Evolutionary conservation across 2,113 vertebrate species (phyloP), one percentile per base, ranked within the genome.

Genomic region (Apeltes quadracus): DNA sequence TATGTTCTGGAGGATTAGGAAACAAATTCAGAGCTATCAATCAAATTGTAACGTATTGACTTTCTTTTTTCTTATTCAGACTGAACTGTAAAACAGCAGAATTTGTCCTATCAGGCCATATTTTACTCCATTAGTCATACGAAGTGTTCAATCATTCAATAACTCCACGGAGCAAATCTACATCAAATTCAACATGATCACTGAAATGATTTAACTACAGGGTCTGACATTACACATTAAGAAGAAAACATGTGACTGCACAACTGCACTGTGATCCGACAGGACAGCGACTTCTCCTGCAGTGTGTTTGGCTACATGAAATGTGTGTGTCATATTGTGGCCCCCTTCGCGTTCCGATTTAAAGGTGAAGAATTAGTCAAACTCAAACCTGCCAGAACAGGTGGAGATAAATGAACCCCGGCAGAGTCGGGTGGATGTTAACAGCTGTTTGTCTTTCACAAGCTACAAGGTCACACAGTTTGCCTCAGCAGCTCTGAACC

Each of bases 381-480:
- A 75, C 41, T 79, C 22, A 76, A 91, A 89, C 86, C 83, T 73
- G 65, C 76, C 82, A 69, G 76, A 89, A 92, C 87, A 88, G 63
- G 81, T 72, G 82, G 14, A 86, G 84, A 89, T 87, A 87, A 87
- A 61, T 41, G 7, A 78, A 71, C 63, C 27, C 67, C 18, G 16
- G 23, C 43, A 14, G 32, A 46, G 61, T 69, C 63, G 1, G 68
- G 43, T 25, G 69, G 58, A 73, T 69, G 78, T 73, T 72, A 90
- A 87, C 83, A 85, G 70, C 68, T 89, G 89, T 89, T 85, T 88
- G 75, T 64, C 56, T 78, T 89, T 93, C 78, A 61, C 34, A 75
- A 57, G 72, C 91, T 91, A 89, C 89, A 93, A 90, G 88, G 90
- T 66, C 87, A 53, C 50, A 0, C 23, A 43, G 81, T 78, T 75